Percentiles rank a stretch among this genome's conserved stretches.
Evolutionary conservation across 2,797 vertebrate species (phyloP).

Genomic region (Hoplostethus atlanticus): DNA sequence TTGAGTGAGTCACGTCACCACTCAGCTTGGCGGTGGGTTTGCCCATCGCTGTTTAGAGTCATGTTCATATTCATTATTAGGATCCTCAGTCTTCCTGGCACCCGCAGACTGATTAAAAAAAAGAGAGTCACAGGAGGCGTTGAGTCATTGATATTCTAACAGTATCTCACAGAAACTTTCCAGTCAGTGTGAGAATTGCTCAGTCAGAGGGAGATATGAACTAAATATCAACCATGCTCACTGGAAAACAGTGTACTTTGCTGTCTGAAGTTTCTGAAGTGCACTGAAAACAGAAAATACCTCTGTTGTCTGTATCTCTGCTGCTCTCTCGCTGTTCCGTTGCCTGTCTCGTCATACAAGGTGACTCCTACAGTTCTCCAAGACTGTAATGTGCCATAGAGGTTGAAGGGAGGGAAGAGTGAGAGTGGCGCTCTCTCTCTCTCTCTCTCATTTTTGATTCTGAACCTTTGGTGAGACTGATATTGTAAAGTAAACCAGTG

Average conservation of each 20-base stretch:
- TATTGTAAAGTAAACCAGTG: conserved; percentile 29
- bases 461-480: conserved; percentile 41
- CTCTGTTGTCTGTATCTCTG: conserved; percentile 19
- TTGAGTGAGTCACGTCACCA: conserved; percentile 46
- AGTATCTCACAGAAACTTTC: conserved; percentile 57
- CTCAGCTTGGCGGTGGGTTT: conserved; percentile 51
- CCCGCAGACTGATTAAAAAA: conserved; percentile 49
- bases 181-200: conserved; percentile 45
- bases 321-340: conserved; percentile 9
- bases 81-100: conserved; percentile 58
- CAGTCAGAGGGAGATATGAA: conserved; percentile 44
- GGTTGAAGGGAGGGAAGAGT: conserved; percentile 49
- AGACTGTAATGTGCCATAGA: conserved; percentile 61
- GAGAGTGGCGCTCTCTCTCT: conserved; percentile 13
- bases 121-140: conserved; percentile 41
- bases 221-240: conserved; percentile 37
- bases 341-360: conserved; percentile 59
- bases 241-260: conserved; percentile 51
- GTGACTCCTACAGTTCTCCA: conserved; percentile 68
- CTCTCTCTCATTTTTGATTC: conserved; percentile 22
- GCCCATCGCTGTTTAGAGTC: conserved; percentile 61
- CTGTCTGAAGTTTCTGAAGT: conserved; percentile 50
- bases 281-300: conserved; percentile 42
- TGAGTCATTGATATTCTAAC: conserved; percentile 64
- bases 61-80: conserved; percentile 49